phyloP scores from a whole-genome alignment of 2,797 vertebrate genomes.

The Dermochelys coriacea region DNA sequence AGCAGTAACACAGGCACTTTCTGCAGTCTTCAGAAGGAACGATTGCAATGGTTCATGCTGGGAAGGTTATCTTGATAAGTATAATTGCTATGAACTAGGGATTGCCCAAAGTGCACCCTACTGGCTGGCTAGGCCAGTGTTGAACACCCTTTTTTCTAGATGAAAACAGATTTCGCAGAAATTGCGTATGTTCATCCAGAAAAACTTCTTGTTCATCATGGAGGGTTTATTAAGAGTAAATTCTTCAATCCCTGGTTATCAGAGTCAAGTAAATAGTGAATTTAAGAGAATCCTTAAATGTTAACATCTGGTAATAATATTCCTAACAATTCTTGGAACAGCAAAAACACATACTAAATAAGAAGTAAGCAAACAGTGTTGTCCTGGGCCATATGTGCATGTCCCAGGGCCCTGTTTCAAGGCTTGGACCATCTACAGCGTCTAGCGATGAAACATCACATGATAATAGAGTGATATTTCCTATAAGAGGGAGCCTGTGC shows the following conservation, averaged over 20 bases:
- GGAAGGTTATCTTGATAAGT: background rate
- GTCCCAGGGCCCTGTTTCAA: background rate
- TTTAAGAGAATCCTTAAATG: background rate
- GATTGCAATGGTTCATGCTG: background rate
- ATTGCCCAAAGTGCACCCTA: background rate
- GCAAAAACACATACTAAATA: background rate
- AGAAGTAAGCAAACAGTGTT: background rate
- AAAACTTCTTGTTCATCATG: background rate
- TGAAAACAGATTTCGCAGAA: background rate
- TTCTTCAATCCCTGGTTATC: background rate
- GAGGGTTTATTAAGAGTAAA: too few relatives aligned
- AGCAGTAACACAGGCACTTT: background rate
- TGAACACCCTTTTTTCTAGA: background rate
- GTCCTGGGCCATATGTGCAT: background rate
- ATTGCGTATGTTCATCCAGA: background rate
- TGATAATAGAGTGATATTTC: background rate
- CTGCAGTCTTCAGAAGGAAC: background rate
- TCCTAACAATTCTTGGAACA: background rate
- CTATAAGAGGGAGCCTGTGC: background rate
- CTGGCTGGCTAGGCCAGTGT: background rate
- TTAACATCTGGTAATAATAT: background rate
- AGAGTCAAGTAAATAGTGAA: slow-evolving; percentile 1
- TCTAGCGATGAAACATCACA: background rate
- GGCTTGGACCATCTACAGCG: background rate
- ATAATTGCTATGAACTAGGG: background rate